Evolutionary conservation across 2,113 vertebrate genomes (phyloP), one percentile per base, ranked within the genome.

Genomic region (Prietella phreatophila): DNA sequence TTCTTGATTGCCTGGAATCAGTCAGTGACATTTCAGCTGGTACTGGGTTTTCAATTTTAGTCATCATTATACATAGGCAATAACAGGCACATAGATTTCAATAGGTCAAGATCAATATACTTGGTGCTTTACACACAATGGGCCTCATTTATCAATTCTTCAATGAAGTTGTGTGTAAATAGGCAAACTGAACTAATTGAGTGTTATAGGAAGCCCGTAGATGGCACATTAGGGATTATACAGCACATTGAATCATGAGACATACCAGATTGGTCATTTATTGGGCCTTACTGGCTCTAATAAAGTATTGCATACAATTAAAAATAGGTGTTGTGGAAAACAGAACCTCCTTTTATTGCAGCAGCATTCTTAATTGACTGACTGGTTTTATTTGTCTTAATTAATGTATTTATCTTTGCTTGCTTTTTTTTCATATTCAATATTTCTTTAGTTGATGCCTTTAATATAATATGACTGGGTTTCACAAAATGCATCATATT

Each of bases 31-130:
- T n/a, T 86, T 82, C 82, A 73, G 25, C 63, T 86, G 83, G 61
- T 83, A 81, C n/a, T 81, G 47, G 50, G 56, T 88, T 85, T 81
- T 76, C 55, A 86, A 76, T 79, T 86, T 84, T 56, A 80, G 22
- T 63, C 63, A 83, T 67, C n/a, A 50, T 55, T 82, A 69, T 39
- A n/a, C 25, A 47, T 39, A 81, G 33, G 27, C 69, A 19, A 25
- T 7, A 84, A 65, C 39, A 63, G 69, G n/a, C 20, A 4, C 25
- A 53, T 10, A 76, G 58, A 76, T 47, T 76, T 47, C 4, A 25
- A 47, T 39, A 47, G 73, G 39, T 25, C 39, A 76, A 47, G 36
- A 47, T 47, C 73, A 76, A 47, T 76, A 76, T 42, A 42, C 39
- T 11, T 71, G 14, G 5, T 71, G 33, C 19, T 71, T 17, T 20